These are phyloP conservation scores for Aphelinus atriplicis DNA, from an alignment of 1,140 invertebrate genomes.

Conservation along the genomic window DNA sequence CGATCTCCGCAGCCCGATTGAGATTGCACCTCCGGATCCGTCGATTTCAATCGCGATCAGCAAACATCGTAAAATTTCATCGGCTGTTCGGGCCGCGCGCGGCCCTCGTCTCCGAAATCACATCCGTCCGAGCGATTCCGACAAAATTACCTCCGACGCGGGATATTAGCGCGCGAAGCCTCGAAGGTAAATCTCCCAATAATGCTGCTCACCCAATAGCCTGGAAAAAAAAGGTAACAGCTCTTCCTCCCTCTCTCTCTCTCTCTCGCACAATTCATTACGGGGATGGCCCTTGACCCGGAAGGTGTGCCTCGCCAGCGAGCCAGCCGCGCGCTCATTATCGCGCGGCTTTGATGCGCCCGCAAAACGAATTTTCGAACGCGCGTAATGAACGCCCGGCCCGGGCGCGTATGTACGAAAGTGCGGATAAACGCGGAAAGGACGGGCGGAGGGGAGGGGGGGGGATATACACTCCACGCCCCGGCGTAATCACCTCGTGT, in stretches of 20 bases:
- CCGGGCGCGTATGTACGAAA: constrained; percentile 16
- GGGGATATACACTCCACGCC: no score
- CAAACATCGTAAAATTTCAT: no score
- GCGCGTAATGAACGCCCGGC: constrained; percentile 26
- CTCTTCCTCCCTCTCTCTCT: no score
- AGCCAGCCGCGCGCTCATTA: constrained; percentile 58
- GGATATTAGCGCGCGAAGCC: background rate
- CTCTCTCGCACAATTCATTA: constrained; percentile 59
- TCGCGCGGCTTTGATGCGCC: constrained; percentile 53
- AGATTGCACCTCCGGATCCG: no score
- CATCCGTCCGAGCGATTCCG: no score
- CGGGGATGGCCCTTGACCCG: constrained; percentile 57
- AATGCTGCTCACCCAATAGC: constrained; percentile 1
- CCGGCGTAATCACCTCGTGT: constrained; percentile 23
- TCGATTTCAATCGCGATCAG: no score
- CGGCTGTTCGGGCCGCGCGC: no score
- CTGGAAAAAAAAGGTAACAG: constrained; percentile 43
- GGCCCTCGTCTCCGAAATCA: no score
- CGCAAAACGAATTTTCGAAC: constrained; percentile 37
- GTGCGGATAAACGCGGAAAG: constrained; percentile 36
- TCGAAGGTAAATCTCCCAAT: constrained; percentile 25
- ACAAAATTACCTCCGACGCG: no score
- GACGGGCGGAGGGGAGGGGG: background rate
- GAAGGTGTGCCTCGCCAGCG: constrained; percentile 45
- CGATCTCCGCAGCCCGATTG: no score